Conservation (phyloP, 2,797 vertebrate genomes). For the Lepus townsendii region DNA sequence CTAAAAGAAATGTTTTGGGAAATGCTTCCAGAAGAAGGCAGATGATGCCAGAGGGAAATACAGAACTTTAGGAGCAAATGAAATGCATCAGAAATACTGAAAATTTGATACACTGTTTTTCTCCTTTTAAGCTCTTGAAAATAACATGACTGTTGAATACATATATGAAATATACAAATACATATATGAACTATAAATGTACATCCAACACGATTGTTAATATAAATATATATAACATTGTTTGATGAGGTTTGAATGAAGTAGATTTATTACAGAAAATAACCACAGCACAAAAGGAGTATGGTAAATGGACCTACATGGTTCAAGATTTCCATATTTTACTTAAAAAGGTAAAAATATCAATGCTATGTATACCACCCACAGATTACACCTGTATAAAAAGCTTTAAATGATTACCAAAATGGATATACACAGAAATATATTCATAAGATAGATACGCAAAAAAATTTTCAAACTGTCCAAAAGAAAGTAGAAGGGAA, state of each 20-base stretch:
- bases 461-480: neutral
- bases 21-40: neutral
- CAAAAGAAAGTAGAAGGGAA: neutral
- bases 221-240: neutral
- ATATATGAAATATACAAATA: too few species aligned
- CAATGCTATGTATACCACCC: neutral
- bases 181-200: too few species aligned
- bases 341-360: constrained; percentile 1
- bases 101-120: neutral
- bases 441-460: neutral
- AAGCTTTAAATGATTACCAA: too few species aligned
- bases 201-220: too few species aligned
- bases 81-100: neutral
- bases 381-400: too few species aligned
- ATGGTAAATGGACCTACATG: neutral
- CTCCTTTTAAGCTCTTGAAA: constrained; percentile 4
- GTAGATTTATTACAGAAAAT: neutral
- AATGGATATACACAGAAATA: neutral
- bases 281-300: neutral
- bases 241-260: neutral
- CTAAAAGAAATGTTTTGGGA: neutral
- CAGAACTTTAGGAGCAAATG: neutral
- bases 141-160: neutral
- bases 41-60: neutral
- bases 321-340: neutral